Conservation (phyloP, 2,113 vertebrate genomes). For the Pao palembangensis region DNA sequence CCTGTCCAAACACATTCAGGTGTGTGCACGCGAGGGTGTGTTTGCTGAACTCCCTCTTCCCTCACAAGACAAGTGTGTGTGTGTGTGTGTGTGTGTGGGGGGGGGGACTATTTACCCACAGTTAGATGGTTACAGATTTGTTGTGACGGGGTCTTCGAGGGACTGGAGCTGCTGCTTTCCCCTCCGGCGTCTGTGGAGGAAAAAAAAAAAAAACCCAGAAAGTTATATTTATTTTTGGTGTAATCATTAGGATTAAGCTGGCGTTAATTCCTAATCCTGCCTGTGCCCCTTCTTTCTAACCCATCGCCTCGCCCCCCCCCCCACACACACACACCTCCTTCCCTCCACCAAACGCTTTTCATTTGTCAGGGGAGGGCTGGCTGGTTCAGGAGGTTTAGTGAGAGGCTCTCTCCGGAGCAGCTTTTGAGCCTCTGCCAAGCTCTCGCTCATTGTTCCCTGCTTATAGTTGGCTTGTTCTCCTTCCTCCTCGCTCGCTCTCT, state of each 20-base stretch:
- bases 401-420: constrained; percentile 80
- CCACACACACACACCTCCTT: constrained; percentile 46
- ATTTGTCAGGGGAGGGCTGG: constrained; percentile 75
- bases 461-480: constrained; percentile 81
- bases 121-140: constrained; percentile 16
- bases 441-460: constrained; percentile 78
- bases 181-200: constrained; percentile 39
- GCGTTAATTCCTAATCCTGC: constrained; percentile 84
- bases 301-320: constrained; percentile 61
- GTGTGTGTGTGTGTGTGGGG: too few relatives aligned
- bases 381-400: constrained; percentile 63
- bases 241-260: constrained; percentile 85
- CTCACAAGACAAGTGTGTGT: background rate
- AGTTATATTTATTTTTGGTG: constrained; percentile 88
- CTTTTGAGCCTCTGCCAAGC: constrained; percentile 89
- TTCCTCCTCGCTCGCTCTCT: too few relatives aligned
- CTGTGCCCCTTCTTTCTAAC: constrained; percentile 55
- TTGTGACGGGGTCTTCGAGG: constrained; percentile 12
- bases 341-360: constrained; percentile 81
- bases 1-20: background rate
- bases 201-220: constrained; percentile 30
- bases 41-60: constrained; percentile 15
- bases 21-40: constrained; percentile 15
- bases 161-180: constrained; percentile 5
- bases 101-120: constrained; percentile 14